Evolutionary conservation across 2,888 invertebrate genomes (phyloP).

Genomic region (Trissolcus japonicus): DNA sequence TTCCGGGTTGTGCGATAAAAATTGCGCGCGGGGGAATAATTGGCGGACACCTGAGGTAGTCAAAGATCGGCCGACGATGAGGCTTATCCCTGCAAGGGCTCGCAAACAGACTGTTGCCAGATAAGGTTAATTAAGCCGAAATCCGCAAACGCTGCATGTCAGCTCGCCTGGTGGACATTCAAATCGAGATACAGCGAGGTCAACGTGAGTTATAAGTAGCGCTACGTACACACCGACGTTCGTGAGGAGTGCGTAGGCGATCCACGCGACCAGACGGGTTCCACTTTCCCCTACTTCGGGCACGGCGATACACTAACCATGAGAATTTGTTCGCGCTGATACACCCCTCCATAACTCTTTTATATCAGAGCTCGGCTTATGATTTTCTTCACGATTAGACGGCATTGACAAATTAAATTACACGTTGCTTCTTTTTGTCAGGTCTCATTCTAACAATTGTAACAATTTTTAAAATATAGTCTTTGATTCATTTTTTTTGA

Average conservation of each 20-base stretch:
- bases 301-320: slow-evolving; percentile 40
- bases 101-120: slow-evolving; percentile 53
- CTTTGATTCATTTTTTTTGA: too few species aligned
- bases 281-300: slow-evolving; percentile 54
- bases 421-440: too few species aligned
- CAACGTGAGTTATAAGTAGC: slow-evolving; percentile 50
- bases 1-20: too few species aligned
- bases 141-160: slow-evolving; percentile 61
- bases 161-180: slow-evolving; percentile 39
- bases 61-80: slow-evolving; percentile 37
- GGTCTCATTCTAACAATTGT: too few species aligned
- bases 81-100: slow-evolving; percentile 37
- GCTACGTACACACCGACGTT: slow-evolving; percentile 49
- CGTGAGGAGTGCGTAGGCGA: slow-evolving; percentile 72
- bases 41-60: slow-evolving; percentile 44
- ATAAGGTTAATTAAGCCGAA: slow-evolving; percentile 65
- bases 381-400: too few species aligned
- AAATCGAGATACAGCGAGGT: slow-evolving; percentile 54
- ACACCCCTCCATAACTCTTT: not conserved
- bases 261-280: slow-evolving; percentile 76
- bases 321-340: slow-evolving; percentile 36
- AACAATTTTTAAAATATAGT: too few species aligned
- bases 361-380: too few species aligned
- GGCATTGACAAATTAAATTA: too few species aligned
- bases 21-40: slow-evolving; percentile 38